Conservation (phyloP, 2,113 vertebrate species). For the Ptilorrhoa leucosticta region DNA sequence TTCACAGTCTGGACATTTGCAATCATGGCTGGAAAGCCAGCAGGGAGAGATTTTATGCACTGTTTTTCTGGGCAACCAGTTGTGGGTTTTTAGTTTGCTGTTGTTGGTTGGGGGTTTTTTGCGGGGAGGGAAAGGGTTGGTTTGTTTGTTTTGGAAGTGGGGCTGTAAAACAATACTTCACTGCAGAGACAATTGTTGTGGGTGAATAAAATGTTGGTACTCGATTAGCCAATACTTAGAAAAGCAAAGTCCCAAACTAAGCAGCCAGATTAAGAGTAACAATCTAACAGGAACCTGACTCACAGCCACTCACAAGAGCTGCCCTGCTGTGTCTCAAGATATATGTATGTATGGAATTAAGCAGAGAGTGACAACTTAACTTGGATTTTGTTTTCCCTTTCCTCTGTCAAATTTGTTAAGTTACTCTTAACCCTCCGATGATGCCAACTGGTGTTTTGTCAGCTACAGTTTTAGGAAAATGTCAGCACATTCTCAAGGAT, state of each 20-base stretch:
- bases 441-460: constrained; percentile 50
- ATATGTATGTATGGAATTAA: not conserved
- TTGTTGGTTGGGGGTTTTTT: not conserved
- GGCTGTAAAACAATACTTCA: not conserved
- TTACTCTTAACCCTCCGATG: constrained; percentile 30
- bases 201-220: not conserved
- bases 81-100: not conserved
- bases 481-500: not conserved
- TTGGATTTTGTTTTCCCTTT: constrained; percentile 35
- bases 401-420: constrained; percentile 6
- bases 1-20: not conserved
- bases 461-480: constrained; percentile 22
- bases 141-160: not conserved
- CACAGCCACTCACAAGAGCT: not conserved
- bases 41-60: not conserved
- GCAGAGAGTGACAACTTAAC: not conserved
- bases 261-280: not conserved
- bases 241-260: not conserved
- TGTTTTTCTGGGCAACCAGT: not conserved
- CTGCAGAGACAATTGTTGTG: not conserved
- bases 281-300: not conserved
- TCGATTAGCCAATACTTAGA: not conserved
- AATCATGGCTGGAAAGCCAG: not conserved
- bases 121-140: rapidly evolving
- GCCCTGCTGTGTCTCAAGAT: not conserved